A percentile compares a stretch with the other conserved stretches of the same genome.
phyloP scores from a whole-genome alignment of 2,888 invertebrate species.

The Unio pictorum region DNA sequence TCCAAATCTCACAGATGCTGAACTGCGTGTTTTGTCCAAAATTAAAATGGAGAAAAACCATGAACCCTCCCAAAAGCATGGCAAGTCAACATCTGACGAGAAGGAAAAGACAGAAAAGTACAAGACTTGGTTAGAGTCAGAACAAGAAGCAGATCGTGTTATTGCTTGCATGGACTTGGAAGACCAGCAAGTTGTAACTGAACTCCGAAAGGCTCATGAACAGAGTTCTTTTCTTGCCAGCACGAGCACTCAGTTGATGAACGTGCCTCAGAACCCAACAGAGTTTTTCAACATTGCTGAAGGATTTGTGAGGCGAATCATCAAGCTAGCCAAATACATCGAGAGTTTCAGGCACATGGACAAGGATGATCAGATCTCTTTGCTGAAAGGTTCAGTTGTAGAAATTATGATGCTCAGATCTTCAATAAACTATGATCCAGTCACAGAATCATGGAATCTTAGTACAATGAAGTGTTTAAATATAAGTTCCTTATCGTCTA shows the following conservation, averaged over 20 bases:
- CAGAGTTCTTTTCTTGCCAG: constrained; percentile 51
- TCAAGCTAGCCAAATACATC: constrained; percentile 82
- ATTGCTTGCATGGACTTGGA: constrained; percentile 27
- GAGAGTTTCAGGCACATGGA: constrained; percentile 91
- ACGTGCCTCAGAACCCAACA: constrained; percentile 46
- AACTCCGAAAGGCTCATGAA: constrained; percentile 52
- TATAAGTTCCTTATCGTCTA: not conserved
- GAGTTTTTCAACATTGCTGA: constrained; percentile 68
- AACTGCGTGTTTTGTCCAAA: constrained; percentile 28
- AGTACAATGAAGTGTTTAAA: constrained; percentile 47
- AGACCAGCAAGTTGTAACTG: constrained; percentile 38
- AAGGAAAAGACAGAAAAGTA: constrained; percentile 1
- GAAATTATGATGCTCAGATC: constrained; percentile 67
- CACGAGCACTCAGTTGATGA: constrained; percentile 43
- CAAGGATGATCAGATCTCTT: constrained; percentile 91
- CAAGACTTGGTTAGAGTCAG: constrained; percentile 42
- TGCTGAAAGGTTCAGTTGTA: constrained; percentile 72
- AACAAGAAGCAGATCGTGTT: constrained; percentile 30
- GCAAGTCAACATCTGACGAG: not conserved
- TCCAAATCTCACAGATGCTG: constrained; percentile 37
- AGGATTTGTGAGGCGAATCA: constrained; percentile 74
- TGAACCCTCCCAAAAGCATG: not conserved
- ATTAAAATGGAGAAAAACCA: constrained; percentile 22
- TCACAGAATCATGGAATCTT: constrained; percentile 58
- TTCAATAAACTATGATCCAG: constrained; percentile 61